These are phyloP conservation scores for Tachysurus fulvidraco DNA, from an alignment of 2,113 vertebrate genomes.

Conservation along the genomic window DNA sequence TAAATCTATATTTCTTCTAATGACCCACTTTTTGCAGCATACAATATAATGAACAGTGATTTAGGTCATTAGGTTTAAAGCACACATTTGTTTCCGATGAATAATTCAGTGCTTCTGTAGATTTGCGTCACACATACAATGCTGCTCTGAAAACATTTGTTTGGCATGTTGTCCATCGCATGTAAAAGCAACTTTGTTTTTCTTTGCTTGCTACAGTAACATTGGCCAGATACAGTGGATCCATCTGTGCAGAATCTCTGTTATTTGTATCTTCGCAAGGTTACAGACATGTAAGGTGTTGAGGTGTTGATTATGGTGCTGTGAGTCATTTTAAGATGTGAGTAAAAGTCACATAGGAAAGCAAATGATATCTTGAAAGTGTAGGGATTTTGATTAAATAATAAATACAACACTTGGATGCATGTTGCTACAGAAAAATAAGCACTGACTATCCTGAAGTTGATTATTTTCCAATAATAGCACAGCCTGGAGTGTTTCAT, in stretches of 20 bases:
- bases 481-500: neutral
- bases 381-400: neutral
- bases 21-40: neutral
- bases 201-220: neutral
- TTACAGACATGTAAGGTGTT: neutral
- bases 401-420: neutral
- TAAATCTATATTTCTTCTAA: neutral
- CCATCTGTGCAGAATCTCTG: constrained; percentile 10
- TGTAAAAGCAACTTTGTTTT: constrained; percentile 9
- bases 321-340: neutral
- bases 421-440: neutral
- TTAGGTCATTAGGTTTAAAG: constrained; percentile 2
- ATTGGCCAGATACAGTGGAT: neutral
- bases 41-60: neutral
- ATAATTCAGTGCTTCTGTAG: neutral
- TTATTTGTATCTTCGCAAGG: neutral
- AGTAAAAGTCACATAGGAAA: neutral
- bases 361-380: neutral
- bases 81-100: neutral
- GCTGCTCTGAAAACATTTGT: neutral
- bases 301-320: neutral
- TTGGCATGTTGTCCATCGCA: neutral
- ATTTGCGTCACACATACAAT: neutral
- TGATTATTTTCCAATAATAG: neutral
- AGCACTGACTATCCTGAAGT: neutral